Base-by-base conservation (phyloP, 2,888 invertebrate genomes). In the Hylaea fasciaria region DNA sequence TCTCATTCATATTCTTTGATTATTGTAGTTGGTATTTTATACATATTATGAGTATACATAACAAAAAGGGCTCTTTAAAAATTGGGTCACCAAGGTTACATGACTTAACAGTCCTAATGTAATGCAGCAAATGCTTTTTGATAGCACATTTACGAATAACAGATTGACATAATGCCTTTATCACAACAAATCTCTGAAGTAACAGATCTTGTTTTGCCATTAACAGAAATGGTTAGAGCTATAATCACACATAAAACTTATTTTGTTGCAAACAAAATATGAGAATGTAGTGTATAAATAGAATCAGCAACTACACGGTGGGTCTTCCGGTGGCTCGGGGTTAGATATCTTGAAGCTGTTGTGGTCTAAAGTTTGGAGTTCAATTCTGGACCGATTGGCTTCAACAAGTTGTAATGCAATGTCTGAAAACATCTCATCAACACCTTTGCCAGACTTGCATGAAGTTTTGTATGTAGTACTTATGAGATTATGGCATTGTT, bases 371-470 rank as follows among this genome's bases (percentile, higher is more conserved):
- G 95, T 94, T 76, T 97, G 96, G 50, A 97, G 87, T 73, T 97
- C 97, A 85, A 97, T 94, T 74, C 95, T 93, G n/a, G 97, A 96
- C 71, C 97, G 93, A 78, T 96, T 97, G 22, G 96, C 94, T 73
- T 96, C 95, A 0, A 96, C 95, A 62, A 97, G 85, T 71, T 96
- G 96, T 59, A 93, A 93, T 10, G 97, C 97, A 81, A 98, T 97
- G 74, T 97, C 97, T 44, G 94, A 92, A 82, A 98, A 98, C 98
- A 98, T 98, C 83, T 97, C 96, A 66, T 97, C 96, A 17, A 98
- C 93, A 7, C 98, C 98, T 77, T 95, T 95, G 2, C 97, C 96
- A 50, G 95, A 95, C 86, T 96, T 97, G 83, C 98, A 98, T 4
- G 98, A 98, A 14, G 97, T 97, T 86, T 96, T 97, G 82, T 97